Evolutionary conservation across 2,797 vertebrate genomes (phyloP).

Genomic region (Anguilla anguilla): DNA sequence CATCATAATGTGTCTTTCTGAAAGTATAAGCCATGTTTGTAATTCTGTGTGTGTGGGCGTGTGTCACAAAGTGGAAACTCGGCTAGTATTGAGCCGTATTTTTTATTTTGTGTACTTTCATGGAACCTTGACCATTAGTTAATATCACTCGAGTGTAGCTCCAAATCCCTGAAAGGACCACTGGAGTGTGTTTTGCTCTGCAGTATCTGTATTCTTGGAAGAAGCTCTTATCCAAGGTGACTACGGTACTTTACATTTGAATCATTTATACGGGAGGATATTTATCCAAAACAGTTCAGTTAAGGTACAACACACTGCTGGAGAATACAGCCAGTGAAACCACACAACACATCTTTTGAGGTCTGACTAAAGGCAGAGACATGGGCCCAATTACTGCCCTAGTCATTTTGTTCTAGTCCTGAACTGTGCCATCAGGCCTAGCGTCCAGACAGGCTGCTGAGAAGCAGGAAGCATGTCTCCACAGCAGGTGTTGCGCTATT

Average conservation of each 20-base stretch:
- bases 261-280: background rate
- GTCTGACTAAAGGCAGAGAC: background rate
- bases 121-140: background rate
- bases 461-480: background rate
- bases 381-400: background rate
- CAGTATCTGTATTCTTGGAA: background rate
- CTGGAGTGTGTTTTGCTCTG: background rate
- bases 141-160: background rate
- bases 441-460: background rate
- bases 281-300: background rate
- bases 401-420: background rate
- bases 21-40: background rate
- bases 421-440: background rate
- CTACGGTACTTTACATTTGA: background rate
- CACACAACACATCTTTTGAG: background rate
- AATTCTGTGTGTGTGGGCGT: background rate
- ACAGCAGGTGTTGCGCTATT: conserved; percentile 1
- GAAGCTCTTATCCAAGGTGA: background rate
- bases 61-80: background rate
- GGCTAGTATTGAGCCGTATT: background rate
- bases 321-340: background rate
- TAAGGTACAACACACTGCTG: background rate
- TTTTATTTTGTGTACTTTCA: background rate
- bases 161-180: background rate
- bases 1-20: background rate